Evolutionary conservation across 30 jellyfish, hydroid and myxozoan species (phyloP).

Genomic region (Aurelia aurita complex sp. Pacific): DNA sequence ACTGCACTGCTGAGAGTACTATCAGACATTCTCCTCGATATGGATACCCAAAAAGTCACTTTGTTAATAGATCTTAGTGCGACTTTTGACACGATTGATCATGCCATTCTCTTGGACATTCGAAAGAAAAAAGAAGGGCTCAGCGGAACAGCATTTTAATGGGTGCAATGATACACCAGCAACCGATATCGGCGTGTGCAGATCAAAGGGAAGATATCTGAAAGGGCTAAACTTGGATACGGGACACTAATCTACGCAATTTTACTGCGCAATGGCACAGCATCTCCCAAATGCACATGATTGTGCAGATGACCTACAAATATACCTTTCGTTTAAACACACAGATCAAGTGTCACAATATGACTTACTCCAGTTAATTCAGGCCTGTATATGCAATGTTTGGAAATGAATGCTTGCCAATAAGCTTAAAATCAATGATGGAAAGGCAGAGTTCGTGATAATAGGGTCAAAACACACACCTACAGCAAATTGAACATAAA

Average conservation of each 20-base stretch:
- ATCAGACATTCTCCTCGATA: no score
- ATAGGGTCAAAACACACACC: constrained; percentile 27
- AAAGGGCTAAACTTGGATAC: constrained; percentile 17
- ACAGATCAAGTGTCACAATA: constrained; percentile 33
- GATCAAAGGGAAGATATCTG: constrained; percentile 29
- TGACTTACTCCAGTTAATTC: constrained; percentile 21
- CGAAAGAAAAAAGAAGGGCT: constrained; percentile 26
- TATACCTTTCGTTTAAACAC: constrained; percentile 42
- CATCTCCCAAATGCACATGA: constrained; percentile 32
- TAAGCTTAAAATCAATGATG: no score
- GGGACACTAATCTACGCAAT: constrained; percentile 56
- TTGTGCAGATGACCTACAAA: constrained; percentile 64
- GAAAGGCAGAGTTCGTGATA: constrained; percentile 12
- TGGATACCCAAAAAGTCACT: constrained; percentile 24
- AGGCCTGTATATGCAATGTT: constrained; percentile 28
- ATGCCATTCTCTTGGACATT: constrained; percentile 35
- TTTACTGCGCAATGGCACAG: background rate
- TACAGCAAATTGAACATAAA: constrained; percentile 30
- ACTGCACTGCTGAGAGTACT: no score
- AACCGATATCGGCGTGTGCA: constrained; percentile 34
- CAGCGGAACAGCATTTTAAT: constrained; percentile 23
- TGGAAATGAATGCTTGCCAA: constrained; percentile 18
- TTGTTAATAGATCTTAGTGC: constrained; percentile 52
- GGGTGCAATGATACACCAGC: constrained; percentile 15
- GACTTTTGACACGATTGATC: constrained; percentile 56